phyloP scores from a whole-genome alignment of 1,140 invertebrate species.

The Trialeurodes vaporariorum region DNA sequence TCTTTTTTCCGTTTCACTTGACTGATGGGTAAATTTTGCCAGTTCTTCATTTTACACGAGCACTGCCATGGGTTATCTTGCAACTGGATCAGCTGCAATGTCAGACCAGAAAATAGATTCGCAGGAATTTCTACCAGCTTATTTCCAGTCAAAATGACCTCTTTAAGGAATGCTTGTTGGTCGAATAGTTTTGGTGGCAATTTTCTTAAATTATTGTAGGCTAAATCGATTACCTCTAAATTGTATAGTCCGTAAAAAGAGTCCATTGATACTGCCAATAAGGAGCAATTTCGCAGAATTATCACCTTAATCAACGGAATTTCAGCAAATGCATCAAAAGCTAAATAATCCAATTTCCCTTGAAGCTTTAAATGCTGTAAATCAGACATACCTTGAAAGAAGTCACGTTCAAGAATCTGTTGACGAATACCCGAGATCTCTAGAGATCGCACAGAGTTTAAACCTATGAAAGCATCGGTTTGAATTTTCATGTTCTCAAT shows the following conservation, averaged over 20 bases:
- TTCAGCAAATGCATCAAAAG: conserved; percentile 53
- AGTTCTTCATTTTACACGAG: conserved; percentile 47
- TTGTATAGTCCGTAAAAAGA: conserved; percentile 48
- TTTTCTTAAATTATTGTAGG: conserved; percentile 43
- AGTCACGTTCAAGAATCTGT: conserved; percentile 41
- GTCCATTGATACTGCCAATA: conserved; percentile 51
- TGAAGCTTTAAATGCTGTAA: conserved; percentile 40
- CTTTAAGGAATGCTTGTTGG: conserved; percentile 43
- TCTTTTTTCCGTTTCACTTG: conserved; percentile 36
- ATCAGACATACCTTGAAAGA: conserved; percentile 45
- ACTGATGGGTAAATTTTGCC: conserved; percentile 44
- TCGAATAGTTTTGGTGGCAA: conserved; percentile 50
- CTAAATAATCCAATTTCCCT: conserved; percentile 45
- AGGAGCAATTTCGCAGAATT: conserved; percentile 45
- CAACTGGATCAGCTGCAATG: conserved; percentile 42
- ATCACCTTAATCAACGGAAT: conserved; percentile 43
- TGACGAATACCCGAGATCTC: conserved; percentile 45
- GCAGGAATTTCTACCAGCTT: conserved; percentile 41
- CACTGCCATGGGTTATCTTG: conserved; percentile 59
- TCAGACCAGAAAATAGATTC: conserved; percentile 42
- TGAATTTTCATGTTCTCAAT: conserved; percentile 35
- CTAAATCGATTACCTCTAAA: conserved; percentile 47
- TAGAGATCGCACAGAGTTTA: conserved; percentile 41
- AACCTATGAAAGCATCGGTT: conserved; percentile 48
- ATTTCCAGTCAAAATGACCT: conserved; percentile 49